Base-by-base conservation (phyloP, 2,888 invertebrate genomes). In the Ochropleura leucogaster region DNA sequence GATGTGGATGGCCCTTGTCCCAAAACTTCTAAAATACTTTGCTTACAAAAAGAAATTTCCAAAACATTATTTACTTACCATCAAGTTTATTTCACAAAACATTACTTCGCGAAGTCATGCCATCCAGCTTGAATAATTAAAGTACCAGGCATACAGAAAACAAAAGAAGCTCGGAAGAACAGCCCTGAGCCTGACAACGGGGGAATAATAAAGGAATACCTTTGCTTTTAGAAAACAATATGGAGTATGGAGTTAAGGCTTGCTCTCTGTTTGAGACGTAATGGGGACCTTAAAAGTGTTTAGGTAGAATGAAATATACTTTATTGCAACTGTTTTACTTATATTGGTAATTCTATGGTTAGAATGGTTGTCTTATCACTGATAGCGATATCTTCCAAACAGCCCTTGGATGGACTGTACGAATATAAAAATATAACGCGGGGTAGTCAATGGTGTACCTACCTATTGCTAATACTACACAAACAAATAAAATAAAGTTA, bases 171-270 rank as follows among this genome's bases (percentile, higher is more conserved):
- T 46, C 44, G 68, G 70, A 6, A 74, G 53, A 68, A 57, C 51
- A 62, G 14, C 40, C 53, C 66, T 85, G 86, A 63, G 42, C 20
- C n/a, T 86, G 84, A 86, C 85, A 85, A 72, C 79, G 51, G 42
- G 30, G 73, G 79, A 70, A 81, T 71, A 75, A 82, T 86, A 77
- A 77, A 79, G 79, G 51, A 72, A 78, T 70, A 80, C 74, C 60
- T 76, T 80, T 71, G 64, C 67, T 57, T 76, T 68, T 30, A 42
- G 20, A 67, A 60, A 70, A 77, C 77, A 63, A 67, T 82, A 72
- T 66, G 65, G 59, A 20, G 55, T 46, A 79, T 53, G 64, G 9
- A 51, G 68, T 55, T n/a, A 20, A 44, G 9, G 0, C 16, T 51
- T 4, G 10, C n/a, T 74, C 8, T 53, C 59, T 64, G 51, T 10